Conservation (phyloP, 2,113 vertebrate species). For the Ptyas mucosa region DNA sequence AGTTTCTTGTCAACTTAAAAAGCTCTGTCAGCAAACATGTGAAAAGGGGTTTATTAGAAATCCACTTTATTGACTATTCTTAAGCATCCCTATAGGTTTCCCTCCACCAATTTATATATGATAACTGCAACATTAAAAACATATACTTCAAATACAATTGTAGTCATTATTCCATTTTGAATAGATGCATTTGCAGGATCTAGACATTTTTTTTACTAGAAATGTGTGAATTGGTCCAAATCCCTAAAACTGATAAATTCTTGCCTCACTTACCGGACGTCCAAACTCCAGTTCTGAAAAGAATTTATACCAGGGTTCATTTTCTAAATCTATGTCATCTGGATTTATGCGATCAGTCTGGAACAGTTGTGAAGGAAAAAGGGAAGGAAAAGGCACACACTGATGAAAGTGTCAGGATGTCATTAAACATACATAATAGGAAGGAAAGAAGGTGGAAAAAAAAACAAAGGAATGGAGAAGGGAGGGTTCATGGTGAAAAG, state of each 20-base stretch:
- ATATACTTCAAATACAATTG: background rate
- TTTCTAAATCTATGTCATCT: constrained; percentile 99
- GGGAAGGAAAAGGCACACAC: constrained; percentile 73
- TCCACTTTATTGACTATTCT: background rate
- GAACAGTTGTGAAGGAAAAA: constrained; percentile 78
- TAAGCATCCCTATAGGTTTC: background rate
- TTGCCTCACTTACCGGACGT: constrained; percentile 95
- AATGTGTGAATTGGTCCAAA: constrained; percentile 34
- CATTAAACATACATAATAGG: constrained; percentile 28
- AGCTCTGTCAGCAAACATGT: background rate
- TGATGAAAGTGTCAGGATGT: constrained; percentile 71
- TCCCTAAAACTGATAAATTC: constrained; percentile 59
- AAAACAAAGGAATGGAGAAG: constrained; percentile 48
- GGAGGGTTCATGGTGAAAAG: constrained; percentile 23
- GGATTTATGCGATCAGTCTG: constrained; percentile 87
- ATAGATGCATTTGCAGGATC: background rate
- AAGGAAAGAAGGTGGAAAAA: constrained; percentile 42
- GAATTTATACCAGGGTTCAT: constrained; percentile 99
- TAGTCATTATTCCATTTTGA: background rate
- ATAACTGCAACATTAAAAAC: background rate
- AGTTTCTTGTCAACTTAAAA: constrained; percentile 9
- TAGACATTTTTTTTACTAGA: constrained; percentile 5
- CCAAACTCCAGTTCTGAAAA: constrained; percentile 99
- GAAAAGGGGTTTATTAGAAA: background rate
- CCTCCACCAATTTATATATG: background rate